Conservation (phyloP, 53 echinoderm and acorn worm genomes). For the Holothuria leucospilota region DNA sequence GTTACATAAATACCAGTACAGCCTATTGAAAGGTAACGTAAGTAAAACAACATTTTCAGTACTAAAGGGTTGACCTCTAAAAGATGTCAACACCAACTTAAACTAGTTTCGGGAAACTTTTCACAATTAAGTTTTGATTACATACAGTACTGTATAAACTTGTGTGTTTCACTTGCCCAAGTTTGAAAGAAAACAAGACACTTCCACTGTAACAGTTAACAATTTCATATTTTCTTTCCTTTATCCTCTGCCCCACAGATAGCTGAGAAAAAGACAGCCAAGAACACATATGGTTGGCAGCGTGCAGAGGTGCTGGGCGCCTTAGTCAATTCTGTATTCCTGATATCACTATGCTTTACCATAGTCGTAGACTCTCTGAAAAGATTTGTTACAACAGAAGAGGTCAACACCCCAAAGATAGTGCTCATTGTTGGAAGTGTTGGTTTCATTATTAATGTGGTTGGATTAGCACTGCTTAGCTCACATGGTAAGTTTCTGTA, state of each 20-base stretch:
- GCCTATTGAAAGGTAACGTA: no score
- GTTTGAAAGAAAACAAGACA: no score
- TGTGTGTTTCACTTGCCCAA: no score
- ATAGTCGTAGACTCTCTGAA: constrained; percentile 86
- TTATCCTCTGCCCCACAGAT: constrained; percentile 47
- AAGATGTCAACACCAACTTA: no score
- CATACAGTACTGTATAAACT: no score
- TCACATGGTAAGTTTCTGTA: constrained; percentile 86
- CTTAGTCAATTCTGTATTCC: constrained; percentile 89
- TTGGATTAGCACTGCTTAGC: constrained; percentile 80
- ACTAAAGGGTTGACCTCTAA: no score
- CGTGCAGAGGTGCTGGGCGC: constrained; percentile 92
- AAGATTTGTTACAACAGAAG: constrained; percentile 69
- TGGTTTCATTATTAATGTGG: constrained; percentile 75
- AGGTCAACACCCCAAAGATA: constrained; percentile 67
- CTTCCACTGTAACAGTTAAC: no score
- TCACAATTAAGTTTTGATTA: no score
- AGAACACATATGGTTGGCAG: constrained; percentile 94
- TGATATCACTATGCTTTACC: constrained; percentile 91
- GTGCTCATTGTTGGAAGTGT: constrained; percentile 82
- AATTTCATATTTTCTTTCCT: no score
- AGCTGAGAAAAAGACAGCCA: constrained; percentile 71
- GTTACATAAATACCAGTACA: no score
- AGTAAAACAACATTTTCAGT: no score
- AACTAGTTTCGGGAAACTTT: no score